Evolutionary conservation across 2,113 vertebrate species (phyloP), one percentile per base, ranked within the genome.

Genomic region (Planiliza haematocheilus): DNA sequence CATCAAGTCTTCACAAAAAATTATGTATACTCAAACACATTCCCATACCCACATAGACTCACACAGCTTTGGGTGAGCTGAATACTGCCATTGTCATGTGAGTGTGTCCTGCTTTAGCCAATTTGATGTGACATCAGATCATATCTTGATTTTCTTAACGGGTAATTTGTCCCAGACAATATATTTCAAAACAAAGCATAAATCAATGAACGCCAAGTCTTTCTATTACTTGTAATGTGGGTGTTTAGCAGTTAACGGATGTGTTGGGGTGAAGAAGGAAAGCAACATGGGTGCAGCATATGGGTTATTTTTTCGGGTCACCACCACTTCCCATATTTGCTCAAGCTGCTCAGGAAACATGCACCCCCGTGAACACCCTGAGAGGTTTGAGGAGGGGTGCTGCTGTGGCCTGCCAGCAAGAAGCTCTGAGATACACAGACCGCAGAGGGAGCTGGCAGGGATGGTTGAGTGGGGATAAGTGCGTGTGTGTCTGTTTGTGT

Each of bases 291-390:
- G 53, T 48, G 74, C 36, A 58, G 36, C 57, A 77, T 64, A 81
- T 63, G 81, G 68, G 10, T 20, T 68, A 62, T 72, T 78, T 67
- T 82, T 70, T 30, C 59, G 38, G 84, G 77, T 86, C 83, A 84
- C 72, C 59, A 74, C 85, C 88, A 88, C 88, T 92, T 91, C 84
- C 88, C 79, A 70, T 82, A 82, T 84, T 79, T 77, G 82, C 72
- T 82, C 85, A 89, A 92, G 89, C 84, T 91, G 91, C 83, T 89
- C 84, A 91, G 93, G 91, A 93, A 93, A 77, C 73, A 46, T 72
- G 70, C 45, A 36, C 55, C 51, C 68, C 61, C 49, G 49, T 74
- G 79, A 65, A 61, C 65, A 30, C 62, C 55, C 58, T 70, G 57
- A 69, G 79, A 49, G 61, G 71, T 38, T 34, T 2, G 7, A 24